A percentile compares a stretch with the other conserved stretches of the same genome.
phyloP scores from a whole-genome alignment of 2,113 vertebrate genomes.

The Myotis lucifugus region DNA sequence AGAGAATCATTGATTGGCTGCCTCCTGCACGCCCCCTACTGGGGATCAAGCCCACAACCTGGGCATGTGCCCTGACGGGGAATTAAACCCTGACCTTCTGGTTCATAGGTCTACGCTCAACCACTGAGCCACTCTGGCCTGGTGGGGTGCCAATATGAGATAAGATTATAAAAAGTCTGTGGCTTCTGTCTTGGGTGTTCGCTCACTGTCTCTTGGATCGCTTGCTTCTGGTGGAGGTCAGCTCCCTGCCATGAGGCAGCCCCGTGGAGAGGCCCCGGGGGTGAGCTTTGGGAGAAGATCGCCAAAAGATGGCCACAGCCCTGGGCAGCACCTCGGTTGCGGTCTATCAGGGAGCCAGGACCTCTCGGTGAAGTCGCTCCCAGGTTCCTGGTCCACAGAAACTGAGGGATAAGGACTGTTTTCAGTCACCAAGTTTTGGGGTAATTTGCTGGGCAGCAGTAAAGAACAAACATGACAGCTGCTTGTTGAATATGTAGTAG shows the following conservation, averaged over 20 bases:
- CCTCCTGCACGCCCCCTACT: too few relatives aligned
- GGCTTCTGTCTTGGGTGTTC: neutral
- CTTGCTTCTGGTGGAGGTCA: neutral
- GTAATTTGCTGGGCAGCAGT: neutral
- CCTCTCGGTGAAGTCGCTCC: neutral
- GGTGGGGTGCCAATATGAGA: neutral
- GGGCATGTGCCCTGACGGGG: too few relatives aligned
- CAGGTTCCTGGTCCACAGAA: neutral
- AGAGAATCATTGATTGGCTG: too few relatives aligned
- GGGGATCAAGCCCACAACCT: too few relatives aligned
- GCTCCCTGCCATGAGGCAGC: neutral
- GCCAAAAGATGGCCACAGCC: neutral
- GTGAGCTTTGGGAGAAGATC: neutral
- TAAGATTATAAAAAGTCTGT: neutral
- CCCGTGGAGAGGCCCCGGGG: rapidly evolving
- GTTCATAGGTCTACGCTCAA: too few relatives aligned
- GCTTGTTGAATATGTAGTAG: neutral
- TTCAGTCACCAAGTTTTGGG: neutral
- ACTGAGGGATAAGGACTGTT: neutral
- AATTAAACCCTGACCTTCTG: too few relatives aligned
- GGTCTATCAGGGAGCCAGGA: too few relatives aligned
- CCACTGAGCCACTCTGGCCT: too few relatives aligned
- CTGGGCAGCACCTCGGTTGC: neutral
- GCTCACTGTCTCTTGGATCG: neutral
- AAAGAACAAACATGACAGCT: neutral